phyloP scores from a whole-genome alignment of 1,140 invertebrate species.

The Bombus fervidus region DNA sequence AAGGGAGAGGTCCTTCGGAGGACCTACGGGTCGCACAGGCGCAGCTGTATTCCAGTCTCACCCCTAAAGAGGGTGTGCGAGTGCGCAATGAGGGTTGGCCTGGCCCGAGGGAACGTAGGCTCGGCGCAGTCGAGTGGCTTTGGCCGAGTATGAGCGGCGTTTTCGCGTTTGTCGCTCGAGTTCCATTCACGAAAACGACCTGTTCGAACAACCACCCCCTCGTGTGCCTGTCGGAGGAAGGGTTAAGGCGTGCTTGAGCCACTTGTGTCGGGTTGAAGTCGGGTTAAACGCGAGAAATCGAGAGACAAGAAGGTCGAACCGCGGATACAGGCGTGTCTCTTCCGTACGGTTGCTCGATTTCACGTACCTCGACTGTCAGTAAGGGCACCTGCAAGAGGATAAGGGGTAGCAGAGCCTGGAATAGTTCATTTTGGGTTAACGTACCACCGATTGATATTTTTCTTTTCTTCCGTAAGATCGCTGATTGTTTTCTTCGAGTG shows the following conservation, averaged over 20 bases:
- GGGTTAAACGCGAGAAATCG: background rate
- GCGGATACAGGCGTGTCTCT: constrained; percentile 30
- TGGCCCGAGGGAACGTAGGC: constrained; percentile 63
- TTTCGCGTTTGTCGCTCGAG: constrained; percentile 53
- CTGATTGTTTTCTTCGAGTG: background rate
- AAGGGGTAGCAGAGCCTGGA: constrained; percentile 26
- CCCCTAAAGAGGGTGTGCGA: constrained; percentile 11
- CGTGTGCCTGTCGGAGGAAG: background rate
- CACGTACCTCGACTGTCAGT: background rate
- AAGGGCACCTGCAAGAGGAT: background rate
- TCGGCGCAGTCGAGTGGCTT: constrained; percentile 58
- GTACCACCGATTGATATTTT: background rate
- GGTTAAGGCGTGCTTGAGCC: background rate
- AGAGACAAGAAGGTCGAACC: background rate
- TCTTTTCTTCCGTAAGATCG: background rate
- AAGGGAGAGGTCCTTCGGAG: constrained; percentile 65
- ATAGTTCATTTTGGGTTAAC: constrained; percentile 34
- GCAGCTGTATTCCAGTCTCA: constrained; percentile 59
- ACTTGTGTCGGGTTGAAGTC: background rate
- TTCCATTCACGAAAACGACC: constrained; percentile 71
- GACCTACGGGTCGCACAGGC: constrained; percentile 61
- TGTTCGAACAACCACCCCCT: constrained; percentile 1
- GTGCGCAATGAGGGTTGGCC: constrained; percentile 34
- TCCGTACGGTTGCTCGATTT: background rate
- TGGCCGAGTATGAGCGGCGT: constrained; percentile 52